Evolutionary conservation across 2,797 vertebrate genomes (phyloP).

Genomic region (Acanthurus tractus): DNA sequence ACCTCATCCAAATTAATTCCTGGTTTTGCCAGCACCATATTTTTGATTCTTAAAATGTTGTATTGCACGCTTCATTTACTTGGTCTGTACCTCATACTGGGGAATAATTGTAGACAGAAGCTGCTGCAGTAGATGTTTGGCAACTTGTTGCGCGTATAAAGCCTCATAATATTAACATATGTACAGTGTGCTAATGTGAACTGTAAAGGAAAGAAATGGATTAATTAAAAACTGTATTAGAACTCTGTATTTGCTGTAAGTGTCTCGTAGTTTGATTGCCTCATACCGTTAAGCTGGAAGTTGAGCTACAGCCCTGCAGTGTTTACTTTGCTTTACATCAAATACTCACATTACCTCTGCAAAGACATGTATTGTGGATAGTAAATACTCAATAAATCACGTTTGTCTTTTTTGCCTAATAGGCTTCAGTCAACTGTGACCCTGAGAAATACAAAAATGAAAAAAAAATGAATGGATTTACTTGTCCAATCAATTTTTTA

Average conservation of each 20-base stretch:
- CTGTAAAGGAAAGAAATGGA: background rate
- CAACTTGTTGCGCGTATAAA: slow-evolving; percentile 1
- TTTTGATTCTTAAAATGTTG: slow-evolving; percentile 66
- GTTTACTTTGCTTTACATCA: slow-evolving; percentile 29
- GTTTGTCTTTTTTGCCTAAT: slow-evolving; percentile 9
- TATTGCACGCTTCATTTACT: slow-evolving; percentile 75
- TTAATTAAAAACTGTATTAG: background rate
- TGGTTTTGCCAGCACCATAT: slow-evolving; percentile 62
- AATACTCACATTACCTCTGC: background rate
- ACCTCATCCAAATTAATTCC: slow-evolving; percentile 77
- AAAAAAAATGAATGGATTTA: slow-evolving; percentile 19
- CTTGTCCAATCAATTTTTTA: slow-evolving; percentile 42
- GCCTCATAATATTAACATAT: slow-evolving; percentile 20
- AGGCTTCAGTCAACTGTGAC: slow-evolving; percentile 19
- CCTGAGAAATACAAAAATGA: slow-evolving; percentile 20
- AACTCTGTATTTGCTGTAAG: background rate
- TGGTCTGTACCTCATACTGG: slow-evolving; percentile 40
- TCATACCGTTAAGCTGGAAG: background rate
- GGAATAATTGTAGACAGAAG: slow-evolving; percentile 39
- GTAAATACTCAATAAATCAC: slow-evolving; percentile 31
- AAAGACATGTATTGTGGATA: slow-evolving; percentile 15
- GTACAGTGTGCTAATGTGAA: background rate
- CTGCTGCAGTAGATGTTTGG: background rate
- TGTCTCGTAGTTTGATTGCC: background rate
- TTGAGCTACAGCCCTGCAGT: slow-evolving; percentile 8